Conservation (phyloP, 2,113 vertebrate species). For the Stomatorhinus ivindoensis region DNA sequence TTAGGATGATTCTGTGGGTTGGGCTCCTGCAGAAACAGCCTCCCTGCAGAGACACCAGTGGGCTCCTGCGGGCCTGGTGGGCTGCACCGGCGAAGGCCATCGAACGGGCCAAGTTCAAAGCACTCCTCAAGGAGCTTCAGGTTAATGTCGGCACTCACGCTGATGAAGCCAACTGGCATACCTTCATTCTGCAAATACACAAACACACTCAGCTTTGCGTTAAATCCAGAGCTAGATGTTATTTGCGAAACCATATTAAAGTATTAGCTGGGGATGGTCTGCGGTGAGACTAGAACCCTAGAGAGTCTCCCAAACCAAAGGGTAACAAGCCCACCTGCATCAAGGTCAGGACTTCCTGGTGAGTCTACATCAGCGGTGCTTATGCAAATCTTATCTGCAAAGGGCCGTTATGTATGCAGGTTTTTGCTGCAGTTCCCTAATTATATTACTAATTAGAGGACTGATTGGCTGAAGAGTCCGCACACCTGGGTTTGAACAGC, state of each 20-base stretch:
- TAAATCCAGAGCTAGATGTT: neutral
- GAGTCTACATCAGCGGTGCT: neutral
- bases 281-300: neutral
- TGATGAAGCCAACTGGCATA: slow-evolving; percentile 71
- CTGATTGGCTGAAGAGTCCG: no score
- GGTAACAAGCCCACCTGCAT: neutral
- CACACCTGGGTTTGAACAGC: no score
- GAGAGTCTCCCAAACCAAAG: neutral
- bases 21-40: neutral
- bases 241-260: neutral
- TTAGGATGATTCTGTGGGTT: neutral
- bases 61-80: slow-evolving; percentile 42
- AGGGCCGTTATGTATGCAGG: no score
- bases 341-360: neutral
- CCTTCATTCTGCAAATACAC: slow-evolving; percentile 59
- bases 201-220: neutral
- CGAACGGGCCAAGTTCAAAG: slow-evolving; percentile 71
- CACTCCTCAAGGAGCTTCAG: slow-evolving; percentile 56
- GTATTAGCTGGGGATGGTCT: neutral
- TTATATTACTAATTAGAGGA: no score
- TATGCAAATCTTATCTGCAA: no score
- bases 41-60: neutral
- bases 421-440: no score
- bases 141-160: slow-evolving; percentile 59
- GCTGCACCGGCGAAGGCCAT: slow-evolving; percentile 59